phyloP scores from a whole-genome alignment of 2,888 invertebrate species.

The Polydesmus complanatus region DNA sequence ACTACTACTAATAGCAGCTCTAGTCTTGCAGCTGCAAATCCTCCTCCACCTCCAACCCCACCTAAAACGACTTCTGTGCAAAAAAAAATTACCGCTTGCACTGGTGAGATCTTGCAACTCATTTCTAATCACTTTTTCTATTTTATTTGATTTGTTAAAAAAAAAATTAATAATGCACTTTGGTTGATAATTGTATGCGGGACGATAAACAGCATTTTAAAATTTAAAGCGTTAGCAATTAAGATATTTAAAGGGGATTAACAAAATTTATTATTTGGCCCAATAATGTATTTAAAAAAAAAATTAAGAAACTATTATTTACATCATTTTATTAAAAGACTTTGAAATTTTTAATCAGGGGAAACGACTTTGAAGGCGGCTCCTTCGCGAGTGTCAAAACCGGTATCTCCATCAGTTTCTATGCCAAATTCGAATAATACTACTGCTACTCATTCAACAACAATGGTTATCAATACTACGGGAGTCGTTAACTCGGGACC shows the following conservation, averaged over 20 bases:
- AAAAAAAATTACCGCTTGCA: constrained; percentile 23
- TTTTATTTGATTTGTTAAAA: no score
- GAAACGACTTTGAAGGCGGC: background rate
- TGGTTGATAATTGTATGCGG: no score
- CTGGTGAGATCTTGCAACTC: background rate
- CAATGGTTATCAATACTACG: constrained; percentile 21
- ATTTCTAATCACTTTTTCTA: no score
- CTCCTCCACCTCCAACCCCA: constrained; percentile 31
- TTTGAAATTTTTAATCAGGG: no score
- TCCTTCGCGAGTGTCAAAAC: background rate
- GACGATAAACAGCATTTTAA: no score
- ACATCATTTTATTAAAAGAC: no score
- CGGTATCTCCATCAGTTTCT: background rate
- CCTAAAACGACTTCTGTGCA: background rate
- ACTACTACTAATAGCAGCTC: background rate
- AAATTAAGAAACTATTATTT: no score
- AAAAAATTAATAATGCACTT: no score
- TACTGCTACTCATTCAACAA: constrained; percentile 29
- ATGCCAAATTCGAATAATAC: constrained; percentile 38
- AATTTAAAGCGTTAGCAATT: no score
- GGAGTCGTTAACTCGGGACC: background rate
- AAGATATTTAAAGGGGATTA: no score
- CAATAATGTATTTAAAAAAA: no score
- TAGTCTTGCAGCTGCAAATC: background rate
- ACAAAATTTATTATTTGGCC: no score